phyloP scores from a whole-genome alignment of 2,888 invertebrate genomes.

The Lasioglossum leucozonium region DNA sequence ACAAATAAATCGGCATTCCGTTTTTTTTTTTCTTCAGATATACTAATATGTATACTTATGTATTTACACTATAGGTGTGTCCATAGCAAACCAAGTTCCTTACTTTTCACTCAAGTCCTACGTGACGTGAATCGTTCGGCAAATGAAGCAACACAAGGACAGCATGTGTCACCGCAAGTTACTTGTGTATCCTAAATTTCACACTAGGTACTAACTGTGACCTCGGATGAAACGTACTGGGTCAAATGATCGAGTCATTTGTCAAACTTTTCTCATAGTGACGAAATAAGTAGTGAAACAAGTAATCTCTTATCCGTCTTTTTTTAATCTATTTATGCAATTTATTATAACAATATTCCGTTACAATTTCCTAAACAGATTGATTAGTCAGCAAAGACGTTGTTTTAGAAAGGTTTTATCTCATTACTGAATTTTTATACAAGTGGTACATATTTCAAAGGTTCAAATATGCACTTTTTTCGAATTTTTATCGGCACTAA shows the following conservation, averaged over 20 bases:
- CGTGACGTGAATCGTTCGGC: not conserved
- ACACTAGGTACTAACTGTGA: not conserved
- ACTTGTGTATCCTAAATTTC: slow-evolving; percentile 1
- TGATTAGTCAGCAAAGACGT: too few species aligned
- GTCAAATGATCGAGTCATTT: not conserved
- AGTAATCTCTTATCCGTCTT: not conserved
- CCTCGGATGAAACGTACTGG: not conserved
- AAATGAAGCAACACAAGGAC: not conserved
- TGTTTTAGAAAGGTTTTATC: too few species aligned
- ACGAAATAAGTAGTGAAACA: not conserved
- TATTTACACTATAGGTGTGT: not conserved
- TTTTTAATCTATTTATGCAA: not conserved
- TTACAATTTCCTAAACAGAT: too few species aligned
- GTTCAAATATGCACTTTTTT: too few species aligned
- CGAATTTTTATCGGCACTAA: too few species aligned
- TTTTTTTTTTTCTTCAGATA: too few species aligned
- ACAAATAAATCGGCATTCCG: not conserved
- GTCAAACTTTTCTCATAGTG: not conserved
- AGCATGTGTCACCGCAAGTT: not conserved
- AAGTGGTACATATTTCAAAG: too few species aligned
- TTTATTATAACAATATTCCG: too few species aligned
- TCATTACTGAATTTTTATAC: too few species aligned
- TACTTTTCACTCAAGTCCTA: not conserved
- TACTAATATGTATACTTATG: too few species aligned
- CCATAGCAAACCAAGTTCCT: not conserved